phyloP scores from a whole-genome alignment of 2,113 vertebrate genomes.

The Cricetomys ansorgei region DNA sequence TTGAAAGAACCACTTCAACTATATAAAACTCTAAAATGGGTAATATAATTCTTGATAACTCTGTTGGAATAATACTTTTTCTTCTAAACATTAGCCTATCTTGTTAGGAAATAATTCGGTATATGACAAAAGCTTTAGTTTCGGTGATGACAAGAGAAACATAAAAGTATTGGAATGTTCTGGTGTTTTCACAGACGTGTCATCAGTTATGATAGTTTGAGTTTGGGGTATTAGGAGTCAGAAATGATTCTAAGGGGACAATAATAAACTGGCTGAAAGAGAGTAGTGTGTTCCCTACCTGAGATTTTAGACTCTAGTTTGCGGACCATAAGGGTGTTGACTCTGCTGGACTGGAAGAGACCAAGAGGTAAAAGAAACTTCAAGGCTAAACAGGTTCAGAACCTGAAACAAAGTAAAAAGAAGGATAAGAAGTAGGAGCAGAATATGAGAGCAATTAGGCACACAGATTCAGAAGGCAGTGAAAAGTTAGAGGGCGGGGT shows the following conservation, averaged over 20 bases:
- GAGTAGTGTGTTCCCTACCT: rapidly evolving
- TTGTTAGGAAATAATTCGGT: background rate
- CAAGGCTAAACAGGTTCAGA: background rate
- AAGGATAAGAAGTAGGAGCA: background rate
- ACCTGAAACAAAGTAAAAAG: background rate
- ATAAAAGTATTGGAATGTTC: background rate
- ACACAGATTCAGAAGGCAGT: background rate
- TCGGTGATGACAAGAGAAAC: background rate
- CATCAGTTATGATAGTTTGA: background rate
- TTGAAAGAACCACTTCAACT: background rate
- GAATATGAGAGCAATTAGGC: background rate
- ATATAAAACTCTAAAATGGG: background rate
- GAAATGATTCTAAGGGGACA: background rate
- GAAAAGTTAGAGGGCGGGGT: background rate
- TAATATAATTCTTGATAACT: background rate
- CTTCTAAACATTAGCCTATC: background rate
- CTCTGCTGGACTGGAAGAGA: background rate
- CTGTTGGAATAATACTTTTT: background rate
- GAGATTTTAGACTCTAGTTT: background rate
- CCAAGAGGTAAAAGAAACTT: background rate
- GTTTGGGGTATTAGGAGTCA: background rate
- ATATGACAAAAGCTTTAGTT: background rate
- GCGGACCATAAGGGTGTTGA: background rate
- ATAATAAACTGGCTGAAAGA: background rate
- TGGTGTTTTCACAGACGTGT: background rate